Conservation (phyloP, 2,888 invertebrate species). For the Drosophila phalerata region DNA sequence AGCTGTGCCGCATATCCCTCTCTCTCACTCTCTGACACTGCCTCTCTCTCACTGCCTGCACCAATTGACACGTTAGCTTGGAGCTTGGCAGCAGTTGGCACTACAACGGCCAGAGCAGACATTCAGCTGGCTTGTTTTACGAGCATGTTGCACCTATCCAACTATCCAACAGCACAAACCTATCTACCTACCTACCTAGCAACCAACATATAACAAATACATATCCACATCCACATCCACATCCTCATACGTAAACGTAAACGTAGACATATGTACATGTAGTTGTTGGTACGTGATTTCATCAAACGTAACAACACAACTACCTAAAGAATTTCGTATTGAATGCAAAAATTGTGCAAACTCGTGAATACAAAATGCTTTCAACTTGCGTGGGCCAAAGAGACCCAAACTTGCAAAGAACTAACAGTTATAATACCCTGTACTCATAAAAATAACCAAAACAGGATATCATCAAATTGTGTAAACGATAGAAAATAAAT, state of each 20-base stretch:
- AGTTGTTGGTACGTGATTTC: constrained; percentile 76
- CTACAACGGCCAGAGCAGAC: constrained; percentile 63
- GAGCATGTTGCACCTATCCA: constrained; percentile 77
- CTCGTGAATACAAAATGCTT: constrained; percentile 78
- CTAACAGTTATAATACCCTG: constrained; percentile 37
- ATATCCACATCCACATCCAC: constrained; percentile 1
- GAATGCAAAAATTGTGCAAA: constrained; percentile 81
- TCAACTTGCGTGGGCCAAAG: constrained; percentile 52
- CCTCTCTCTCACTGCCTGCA: constrained; percentile 15
- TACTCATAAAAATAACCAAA: background rate
- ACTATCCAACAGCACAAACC: constrained; percentile 39
- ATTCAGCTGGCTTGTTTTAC: constrained; percentile 70
- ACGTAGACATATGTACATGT: constrained; percentile 5
- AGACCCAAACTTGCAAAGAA: constrained; percentile 35
- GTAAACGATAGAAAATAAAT: background rate
- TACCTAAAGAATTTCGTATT: constrained; percentile 75
- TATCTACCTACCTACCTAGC: constrained; percentile 30
- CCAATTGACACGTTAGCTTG: constrained; percentile 78
- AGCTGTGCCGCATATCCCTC: constrained; percentile 27
- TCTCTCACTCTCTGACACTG: constrained; percentile 9
- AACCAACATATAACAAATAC: constrained; percentile 12
- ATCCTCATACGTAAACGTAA: constrained; percentile 14
- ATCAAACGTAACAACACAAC: constrained; percentile 75
- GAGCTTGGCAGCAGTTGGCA: constrained; percentile 74
- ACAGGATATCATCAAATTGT: background rate